Evolutionary conservation across 1,140 invertebrate genomes (phyloP).

Genomic region (Stenopsyche tienmushanensis): DNA sequence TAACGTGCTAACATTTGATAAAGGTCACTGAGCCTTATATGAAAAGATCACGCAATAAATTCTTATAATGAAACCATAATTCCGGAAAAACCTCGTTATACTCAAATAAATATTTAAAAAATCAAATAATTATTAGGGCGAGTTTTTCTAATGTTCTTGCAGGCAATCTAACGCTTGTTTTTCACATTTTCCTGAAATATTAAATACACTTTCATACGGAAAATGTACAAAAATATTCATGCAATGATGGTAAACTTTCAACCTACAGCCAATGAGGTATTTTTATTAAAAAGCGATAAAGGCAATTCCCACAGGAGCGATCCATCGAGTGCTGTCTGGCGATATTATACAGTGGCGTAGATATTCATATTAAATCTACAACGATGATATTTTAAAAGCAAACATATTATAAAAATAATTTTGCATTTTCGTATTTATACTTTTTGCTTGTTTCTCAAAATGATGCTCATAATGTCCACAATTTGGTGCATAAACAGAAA

Average conservation of each 20-base stretch:
- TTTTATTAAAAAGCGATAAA: conserved; percentile 38
- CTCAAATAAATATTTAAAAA: not conserved
- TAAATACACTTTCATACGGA: not conserved
- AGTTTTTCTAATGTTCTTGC: too few species aligned
- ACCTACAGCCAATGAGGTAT: conserved; percentile 8
- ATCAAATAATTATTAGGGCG: too few species aligned
- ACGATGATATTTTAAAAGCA: too few species aligned
- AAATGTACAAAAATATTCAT: not conserved
- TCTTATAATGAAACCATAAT: conserved; percentile 30
- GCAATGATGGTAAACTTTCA: not conserved
- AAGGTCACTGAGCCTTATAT: conserved; percentile 36
- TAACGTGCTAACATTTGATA: conserved; percentile 42
- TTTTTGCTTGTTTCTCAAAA: too few species aligned
- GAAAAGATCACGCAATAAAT: conserved; percentile 39
- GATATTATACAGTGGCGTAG: conserved; percentile 5
- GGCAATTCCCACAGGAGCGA: conserved; percentile 29
- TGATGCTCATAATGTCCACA: too few species aligned
- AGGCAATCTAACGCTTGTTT: too few species aligned
- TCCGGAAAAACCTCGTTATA: conserved; percentile 1
- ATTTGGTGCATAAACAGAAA: too few species aligned
- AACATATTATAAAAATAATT: too few species aligned
- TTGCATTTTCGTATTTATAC: too few species aligned
- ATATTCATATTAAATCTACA: not conserved
- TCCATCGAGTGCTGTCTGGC: conserved; percentile 36
- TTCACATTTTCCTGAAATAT: not conserved